These are phyloP conservation scores for Quadroppia sp. DNA, from an alignment of 2,888 invertebrate species.

Conservation along the genomic window DNA sequence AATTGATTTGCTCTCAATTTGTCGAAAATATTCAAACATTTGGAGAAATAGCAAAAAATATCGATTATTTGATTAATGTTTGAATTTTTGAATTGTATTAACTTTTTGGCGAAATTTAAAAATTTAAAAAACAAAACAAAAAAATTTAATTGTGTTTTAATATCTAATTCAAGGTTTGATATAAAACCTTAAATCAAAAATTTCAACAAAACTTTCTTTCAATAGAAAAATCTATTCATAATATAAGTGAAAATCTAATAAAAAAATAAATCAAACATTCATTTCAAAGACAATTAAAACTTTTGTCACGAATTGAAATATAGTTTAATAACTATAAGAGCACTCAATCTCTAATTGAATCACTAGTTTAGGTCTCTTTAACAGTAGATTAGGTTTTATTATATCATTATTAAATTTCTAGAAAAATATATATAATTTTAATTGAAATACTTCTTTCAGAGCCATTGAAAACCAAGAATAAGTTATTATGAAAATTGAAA, in stretches of 20 bases:
- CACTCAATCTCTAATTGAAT: neutral
- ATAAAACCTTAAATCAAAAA: neutral
- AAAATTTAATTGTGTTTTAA: neutral
- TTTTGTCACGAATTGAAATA: neutral
- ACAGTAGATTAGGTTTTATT: too few species aligned
- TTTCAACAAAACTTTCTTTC: neutral
- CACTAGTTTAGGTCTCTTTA: neutral
- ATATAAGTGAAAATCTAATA: neutral
- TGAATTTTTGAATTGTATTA: too few species aligned
- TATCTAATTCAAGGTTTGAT: neutral
- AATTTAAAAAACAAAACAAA: neutral
- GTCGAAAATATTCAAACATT: too few species aligned
- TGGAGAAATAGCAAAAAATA: too few species aligned
- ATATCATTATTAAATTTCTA: too few species aligned
- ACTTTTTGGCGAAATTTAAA: too few species aligned
- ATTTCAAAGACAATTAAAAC: neutral
- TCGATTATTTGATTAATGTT: too few species aligned
- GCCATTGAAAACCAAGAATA: neutral
- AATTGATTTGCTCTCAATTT: too few species aligned
- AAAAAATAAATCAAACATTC: too few species aligned
- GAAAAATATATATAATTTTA: neutral
- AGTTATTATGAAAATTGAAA: neutral
- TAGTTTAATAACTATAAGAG: neutral
- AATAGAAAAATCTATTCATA: neutral
- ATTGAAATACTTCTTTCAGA: neutral